Evolutionary conservation across 2,888 invertebrate species (phyloP).

Genomic region (Octodonta nipae): DNA sequence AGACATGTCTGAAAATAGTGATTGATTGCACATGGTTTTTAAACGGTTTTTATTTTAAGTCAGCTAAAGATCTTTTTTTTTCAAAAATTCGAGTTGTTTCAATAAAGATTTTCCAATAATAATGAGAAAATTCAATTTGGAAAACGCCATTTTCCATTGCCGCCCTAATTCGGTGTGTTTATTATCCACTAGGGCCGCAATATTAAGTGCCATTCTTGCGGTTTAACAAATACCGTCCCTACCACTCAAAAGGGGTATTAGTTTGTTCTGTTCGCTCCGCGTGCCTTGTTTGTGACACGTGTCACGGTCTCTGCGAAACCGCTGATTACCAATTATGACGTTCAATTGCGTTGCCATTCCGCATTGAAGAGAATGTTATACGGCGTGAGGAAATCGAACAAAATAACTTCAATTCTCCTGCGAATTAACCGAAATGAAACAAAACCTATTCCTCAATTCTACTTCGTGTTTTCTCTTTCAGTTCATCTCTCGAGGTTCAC

Average conservation of each 20-base stretch:
- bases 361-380: neutral
- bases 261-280: slow-evolving; percentile 5
- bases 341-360: slow-evolving; percentile 25
- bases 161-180: no score
- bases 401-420: slow-evolving; percentile 19
- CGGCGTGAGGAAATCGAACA: slow-evolving; percentile 4
- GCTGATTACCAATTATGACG: slow-evolving; percentile 32
- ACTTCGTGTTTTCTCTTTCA: no score
- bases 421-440: slow-evolving; percentile 5
- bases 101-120: no score
- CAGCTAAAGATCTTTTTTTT: no score
- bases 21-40: no score
- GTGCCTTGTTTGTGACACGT: slow-evolving; percentile 28
- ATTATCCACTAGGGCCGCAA: no score
- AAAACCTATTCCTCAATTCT: slow-evolving; percentile 2
- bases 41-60: no score
- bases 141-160: no score
- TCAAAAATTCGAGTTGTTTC: no score
- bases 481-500: no score
- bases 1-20: no score
- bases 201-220: slow-evolving; percentile 10
- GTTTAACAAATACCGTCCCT: slow-evolving; percentile 9
- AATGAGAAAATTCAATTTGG: no score
- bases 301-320: slow-evolving; percentile 24
- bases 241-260: slow-evolving; percentile 14